Evolutionary conservation across 2,113 vertebrate species (phyloP).

Genomic region (Eolophus roseicapilla): DNA sequence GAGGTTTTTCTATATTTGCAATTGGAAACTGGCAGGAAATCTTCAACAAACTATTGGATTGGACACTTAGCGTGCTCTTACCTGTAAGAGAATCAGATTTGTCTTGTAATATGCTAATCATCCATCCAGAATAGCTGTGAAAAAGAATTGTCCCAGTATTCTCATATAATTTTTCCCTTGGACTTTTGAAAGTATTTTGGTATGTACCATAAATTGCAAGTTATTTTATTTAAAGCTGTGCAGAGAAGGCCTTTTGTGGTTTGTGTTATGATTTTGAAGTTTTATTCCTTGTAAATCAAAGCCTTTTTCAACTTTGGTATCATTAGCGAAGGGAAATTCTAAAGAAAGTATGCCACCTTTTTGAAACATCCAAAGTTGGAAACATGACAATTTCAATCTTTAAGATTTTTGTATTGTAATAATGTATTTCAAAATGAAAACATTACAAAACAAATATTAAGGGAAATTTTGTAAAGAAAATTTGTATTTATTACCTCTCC

Average conservation of each 20-base stretch:
- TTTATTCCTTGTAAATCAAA: neutral
- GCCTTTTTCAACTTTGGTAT: neutral
- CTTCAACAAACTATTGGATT: neutral
- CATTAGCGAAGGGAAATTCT: neutral
- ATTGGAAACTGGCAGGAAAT: neutral
- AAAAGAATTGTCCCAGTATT: neutral
- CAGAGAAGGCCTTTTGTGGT: neutral
- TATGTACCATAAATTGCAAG: neutral
- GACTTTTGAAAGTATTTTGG: neutral
- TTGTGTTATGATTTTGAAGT: neutral
- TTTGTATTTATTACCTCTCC: rapidly evolving
- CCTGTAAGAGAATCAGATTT: neutral
- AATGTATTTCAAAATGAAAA: neutral
- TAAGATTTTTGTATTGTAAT: neutral
- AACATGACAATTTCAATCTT: neutral
- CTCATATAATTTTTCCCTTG: neutral
- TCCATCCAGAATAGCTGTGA: neutral
- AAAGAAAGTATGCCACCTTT: neutral
- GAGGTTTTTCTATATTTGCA: neutral
- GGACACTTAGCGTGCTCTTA: neutral
- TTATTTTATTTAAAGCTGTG: neutral
- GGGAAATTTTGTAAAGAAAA: neutral
- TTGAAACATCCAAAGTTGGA: neutral
- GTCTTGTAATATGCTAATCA: neutral
- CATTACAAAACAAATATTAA: neutral